Evolutionary conservation across 2,797 vertebrate genomes (phyloP), one percentile per base, ranked within the genome.

Genomic region (Hafferia zeledoni): DNA sequence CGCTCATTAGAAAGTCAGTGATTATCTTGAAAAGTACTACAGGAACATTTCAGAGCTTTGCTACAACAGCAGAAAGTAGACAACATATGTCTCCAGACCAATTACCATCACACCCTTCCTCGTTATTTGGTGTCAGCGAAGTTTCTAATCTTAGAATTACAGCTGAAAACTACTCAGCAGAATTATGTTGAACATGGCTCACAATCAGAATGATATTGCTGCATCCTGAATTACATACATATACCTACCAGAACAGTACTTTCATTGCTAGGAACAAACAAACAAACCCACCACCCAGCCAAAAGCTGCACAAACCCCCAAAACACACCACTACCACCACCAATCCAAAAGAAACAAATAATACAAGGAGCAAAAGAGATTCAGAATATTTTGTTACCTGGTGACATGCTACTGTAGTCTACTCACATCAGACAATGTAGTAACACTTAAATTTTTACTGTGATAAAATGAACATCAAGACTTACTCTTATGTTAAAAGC

Each of bases 1-100:
- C 11, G 3, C 85, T 94, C 86, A 94, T 95, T 97, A 97, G 81
- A 95, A 95, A 90, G 86, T 83, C 87, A 83, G 87, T 63, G 72
- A 95, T 94, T 94, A 96, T 55, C 85, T 43, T 63, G 75, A 77
- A 82, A 97, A 94, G 60, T 55, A 78, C 44, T 76, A 69, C 6
- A 31, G 39, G 76, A 94, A 95, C 41, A 78, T 90, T 90, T 76
- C 31, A n/a, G 43, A 83, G 71, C 43, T 90, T 78, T 83, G 60
- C 59, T 76, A 52, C 25, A 70, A 28, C 9, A 71, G 46, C 41
- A 71, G 18, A 71, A 86, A 78, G 43, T 19, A n/a, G 2, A 57
- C 16, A 47, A 61, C 13, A 6, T n/a, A 2, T 8, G 16, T 68
- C 68, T 75, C 50, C n/a, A 64, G 44, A 87, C 46, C 85, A 78